Conservation (phyloP, 1,140 invertebrate species). For the Neodiprion fabricii region DNA sequence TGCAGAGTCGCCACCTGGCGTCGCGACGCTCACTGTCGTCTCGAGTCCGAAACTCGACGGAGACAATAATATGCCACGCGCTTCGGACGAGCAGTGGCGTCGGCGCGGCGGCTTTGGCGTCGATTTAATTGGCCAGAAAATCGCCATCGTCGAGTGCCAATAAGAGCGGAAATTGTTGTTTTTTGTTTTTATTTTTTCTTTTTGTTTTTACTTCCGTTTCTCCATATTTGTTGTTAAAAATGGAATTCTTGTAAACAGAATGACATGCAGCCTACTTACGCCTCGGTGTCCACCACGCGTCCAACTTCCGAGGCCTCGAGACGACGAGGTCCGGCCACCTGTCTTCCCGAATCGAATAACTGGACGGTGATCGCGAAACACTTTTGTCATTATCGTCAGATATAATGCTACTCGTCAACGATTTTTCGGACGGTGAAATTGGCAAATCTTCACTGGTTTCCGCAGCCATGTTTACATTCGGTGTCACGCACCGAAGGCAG, state of each 20-base stretch:
- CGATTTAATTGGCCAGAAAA: too few relatives aligned
- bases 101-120: too few relatives aligned
- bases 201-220: too few relatives aligned
- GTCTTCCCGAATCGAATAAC: conserved; percentile 62
- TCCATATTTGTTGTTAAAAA: conserved; percentile 41
- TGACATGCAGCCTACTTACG: conserved; percentile 47
- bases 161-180: conserved; percentile 24
- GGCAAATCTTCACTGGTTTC: conserved; percentile 62
- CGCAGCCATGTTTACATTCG: conserved; percentile 60
- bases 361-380: conserved; percentile 61
- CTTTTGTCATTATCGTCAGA: conserved; percentile 58
- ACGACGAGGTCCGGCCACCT: conserved; percentile 64
- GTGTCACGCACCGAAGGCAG: too few relatives aligned
- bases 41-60: not conserved
- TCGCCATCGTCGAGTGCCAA: not conserved
- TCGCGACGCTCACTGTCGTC: too few relatives aligned
- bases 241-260: conserved; percentile 7
- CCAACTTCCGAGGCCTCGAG: conserved; percentile 58
- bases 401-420: conserved; percentile 52
- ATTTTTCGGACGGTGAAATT: conserved; percentile 61
- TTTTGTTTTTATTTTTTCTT: too few relatives aligned
- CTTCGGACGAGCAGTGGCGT: too few relatives aligned
- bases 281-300: conserved; percentile 57
- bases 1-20: not conserved
- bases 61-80: not conserved